Base-by-base conservation (phyloP, 2,888 invertebrate species). In the Scaptomyza caliginosa region DNA sequence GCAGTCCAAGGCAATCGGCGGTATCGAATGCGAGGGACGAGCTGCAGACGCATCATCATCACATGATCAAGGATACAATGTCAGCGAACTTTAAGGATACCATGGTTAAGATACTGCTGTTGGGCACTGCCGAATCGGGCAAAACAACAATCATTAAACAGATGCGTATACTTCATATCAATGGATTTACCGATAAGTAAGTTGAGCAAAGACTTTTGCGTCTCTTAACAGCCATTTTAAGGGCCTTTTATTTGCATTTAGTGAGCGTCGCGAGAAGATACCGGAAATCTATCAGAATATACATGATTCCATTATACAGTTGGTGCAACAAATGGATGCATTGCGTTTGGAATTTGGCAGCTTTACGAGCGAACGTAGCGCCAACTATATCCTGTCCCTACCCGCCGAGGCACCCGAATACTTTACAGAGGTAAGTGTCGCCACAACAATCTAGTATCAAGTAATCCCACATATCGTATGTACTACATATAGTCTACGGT, bases 71-170 rank as follows among this genome's bases (percentile, higher is more conserved):
- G 70, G 83, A 87, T 45, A 28, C 28, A 8, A 16, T 93, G 91
- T 92, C 93, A 50, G 92, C 92, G 46, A 90, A 92, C 7, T 93
- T 93, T 54, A 75, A 89, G 43, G 90, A 90, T 38, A 89, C 79
- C 43, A 88, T 76, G 88, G 93, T 89, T 78, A 94, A 95, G 90
- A 90, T 95, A 8, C 89, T 95, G 36, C 88, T 95, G 0, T 89
- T 95, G 3, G 95, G 95, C 0, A 95, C 96, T 0, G 96, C 96
- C 0, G 96, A 96, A 87, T 95, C 96, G 8, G 96, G 96, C 0
- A 96, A 96, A 90, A 96, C 96, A 0, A 96, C 96, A 0, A 95
- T 96, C 13, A 94, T 96, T 21, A 96, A 96, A 87, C 96, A 96
- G 91, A 96, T 96, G 96, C 95, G 94, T 90, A 96, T 96, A 77